Evolutionary conservation across 2,888 invertebrate genomes (phyloP), one percentile per base, ranked within the genome.

Genomic region (Mactromeris polynyma): DNA sequence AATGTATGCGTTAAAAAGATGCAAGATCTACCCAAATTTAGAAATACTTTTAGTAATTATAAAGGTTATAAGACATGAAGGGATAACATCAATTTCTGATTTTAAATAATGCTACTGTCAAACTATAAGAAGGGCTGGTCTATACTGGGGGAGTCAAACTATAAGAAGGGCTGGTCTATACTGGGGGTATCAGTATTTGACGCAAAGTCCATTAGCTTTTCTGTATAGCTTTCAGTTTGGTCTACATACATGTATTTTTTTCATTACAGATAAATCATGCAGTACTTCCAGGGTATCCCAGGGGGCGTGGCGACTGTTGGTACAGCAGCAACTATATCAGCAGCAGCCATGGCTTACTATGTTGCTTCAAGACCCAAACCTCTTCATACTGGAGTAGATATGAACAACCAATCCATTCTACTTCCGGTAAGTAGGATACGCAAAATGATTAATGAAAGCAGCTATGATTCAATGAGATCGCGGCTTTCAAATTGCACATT

Each of bases 371-470:
- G 85, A 83, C 93, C 93, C 33, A 88, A 88, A 79, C 93, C 94
- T 31, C 73, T 83, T 14, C 11, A 92, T 6, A 89, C 93, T n/a
- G 90, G 92, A 0, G 81, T 94, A 4, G 94, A 94, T 81, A 82
- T 94, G 26, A 83, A 93, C 38, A 93, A 94, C 80, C 95, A 95
- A 89, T 93, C 95, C 0, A 87, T 93, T 9, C 73, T 88, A 38
- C 89, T 95, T 33, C 92, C 94, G 88, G 94, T 94, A 83, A 88
- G 87, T 83, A 19, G 21, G 36, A 81, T n/a, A 54, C 19, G 17
- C 31, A 26, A 36, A 17, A 14, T 36, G n/a, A 58, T 17, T 73
- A 33, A n/a, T n/a, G n/a, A n/a, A n/a, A n/a, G n/a, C n/a, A n/a
- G n/a, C n/a, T n/a, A n/a, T n/a, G n/a, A n/a, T n/a, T n/a, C n/a